Conservation (phyloP, 2,113 vertebrate species). For the Tylochromis polylepis region DNA sequence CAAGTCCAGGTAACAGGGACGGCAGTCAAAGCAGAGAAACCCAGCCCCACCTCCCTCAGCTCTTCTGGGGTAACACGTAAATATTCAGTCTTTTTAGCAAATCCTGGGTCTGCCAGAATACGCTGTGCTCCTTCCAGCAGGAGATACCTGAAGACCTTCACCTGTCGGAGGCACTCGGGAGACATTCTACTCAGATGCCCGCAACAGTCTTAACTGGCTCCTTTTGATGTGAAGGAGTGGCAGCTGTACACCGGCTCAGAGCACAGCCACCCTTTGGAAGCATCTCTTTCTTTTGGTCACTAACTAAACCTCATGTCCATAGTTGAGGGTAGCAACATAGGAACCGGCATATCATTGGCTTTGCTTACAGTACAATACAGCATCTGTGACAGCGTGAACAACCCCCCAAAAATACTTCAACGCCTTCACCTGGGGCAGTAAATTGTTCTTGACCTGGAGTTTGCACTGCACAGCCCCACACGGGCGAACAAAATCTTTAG, state of each 20-base stretch:
- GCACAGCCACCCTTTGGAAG: background rate
- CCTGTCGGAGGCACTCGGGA: background rate
- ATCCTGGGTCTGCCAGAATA: background rate
- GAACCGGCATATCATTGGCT: background rate
- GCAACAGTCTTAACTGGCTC: background rate
- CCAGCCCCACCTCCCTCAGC: background rate
- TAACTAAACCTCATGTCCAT: background rate
- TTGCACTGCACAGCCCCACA: background rate
- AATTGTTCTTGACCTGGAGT: background rate
- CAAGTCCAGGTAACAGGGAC: background rate
- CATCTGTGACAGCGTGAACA: background rate
- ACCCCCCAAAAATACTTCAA: background rate
- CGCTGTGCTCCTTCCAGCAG: background rate
- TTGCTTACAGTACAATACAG: background rate
- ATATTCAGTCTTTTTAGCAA: background rate
- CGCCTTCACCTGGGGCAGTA: background rate
- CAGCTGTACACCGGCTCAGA: background rate
- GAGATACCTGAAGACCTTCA: background rate
- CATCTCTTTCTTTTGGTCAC: background rate
- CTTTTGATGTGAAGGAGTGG: background rate
- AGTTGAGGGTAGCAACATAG: background rate
- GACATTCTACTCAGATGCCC: background rate
- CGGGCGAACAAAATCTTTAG: background rate
- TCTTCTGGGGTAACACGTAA: background rate
- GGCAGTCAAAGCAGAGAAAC: background rate